Evolutionary conservation across 2,888 invertebrate species (phyloP), one percentile per base, ranked within the genome.

Genomic region (Plagodis dolabraria): DNA sequence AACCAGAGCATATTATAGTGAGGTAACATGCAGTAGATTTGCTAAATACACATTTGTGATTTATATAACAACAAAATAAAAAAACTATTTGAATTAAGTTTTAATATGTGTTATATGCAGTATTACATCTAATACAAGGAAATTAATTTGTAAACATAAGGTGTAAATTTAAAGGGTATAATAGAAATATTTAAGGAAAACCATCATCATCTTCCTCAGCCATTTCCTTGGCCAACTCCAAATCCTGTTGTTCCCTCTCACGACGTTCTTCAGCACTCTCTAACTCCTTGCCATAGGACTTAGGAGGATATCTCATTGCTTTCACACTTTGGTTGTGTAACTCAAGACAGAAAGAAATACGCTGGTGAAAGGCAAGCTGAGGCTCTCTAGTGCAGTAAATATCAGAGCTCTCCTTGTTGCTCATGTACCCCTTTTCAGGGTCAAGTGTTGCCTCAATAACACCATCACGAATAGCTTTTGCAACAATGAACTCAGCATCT

Each of bases 211-310:
- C 99, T 83, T 99, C 99, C 82, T 99, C 99, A 7, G 99, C 99
- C 97, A 99, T 98, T 93, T 99, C 99, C 87, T 99, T 99, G n/a
- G 99, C 99, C 75, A 99, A 94, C 86, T 99, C 99, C 77, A 99
- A 93, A 89, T 99, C 99, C 87, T 99, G 99, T 79, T 99, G 99
- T 85, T 99, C 99, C 53, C 99, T 93, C 86, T 99, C 99, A 60
- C 99, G 94, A 52, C 99, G 95, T 79, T 99, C 99, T 89, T 99
- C 99, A 11, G 99, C 99, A 73, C 98, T 98, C 86, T 99, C 99
- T 62, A 99, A 93, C 85, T 99, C 99, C 81, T 99, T 98, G 22
- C 99, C 99, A 92, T 99, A 99, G 0, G 99, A 98, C 83, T 99
- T 99, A 0, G 99, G 99, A 22, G 99, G 99, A 92, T 99, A 99